Evolutionary conservation across 1,140 invertebrate species (phyloP).

Genomic region (Drosophila serrata): DNA sequence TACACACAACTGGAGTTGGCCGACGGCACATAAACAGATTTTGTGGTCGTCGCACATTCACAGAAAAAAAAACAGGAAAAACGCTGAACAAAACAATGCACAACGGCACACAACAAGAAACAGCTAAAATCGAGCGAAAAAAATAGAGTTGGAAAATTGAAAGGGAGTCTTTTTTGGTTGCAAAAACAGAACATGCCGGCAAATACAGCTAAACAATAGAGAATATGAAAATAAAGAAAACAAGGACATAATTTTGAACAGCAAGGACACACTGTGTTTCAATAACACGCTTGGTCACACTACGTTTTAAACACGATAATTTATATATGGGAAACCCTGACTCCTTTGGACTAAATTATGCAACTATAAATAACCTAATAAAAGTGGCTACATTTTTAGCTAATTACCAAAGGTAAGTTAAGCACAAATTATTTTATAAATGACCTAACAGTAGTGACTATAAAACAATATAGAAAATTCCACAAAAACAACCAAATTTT

Average conservation of each 20-base stretch:
- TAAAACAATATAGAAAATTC: not conserved
- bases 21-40: constrained; percentile 72
- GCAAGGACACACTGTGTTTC: not conserved
- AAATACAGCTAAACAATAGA: not conserved
- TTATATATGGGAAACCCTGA: not conserved
- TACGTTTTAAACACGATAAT: not conserved
- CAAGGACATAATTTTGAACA: not conserved
- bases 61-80: constrained; percentile 30
- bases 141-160: constrained; percentile 5
- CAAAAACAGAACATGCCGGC: not conserved
- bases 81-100: constrained; percentile 6
- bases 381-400: too few relatives aligned
- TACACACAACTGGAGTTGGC: constrained; percentile 20
- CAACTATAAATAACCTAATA: too few relatives aligned
- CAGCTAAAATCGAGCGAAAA: constrained; percentile 1
- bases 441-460: too few relatives aligned
- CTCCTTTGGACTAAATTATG: too few relatives aligned
- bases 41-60: constrained; percentile 63
- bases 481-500: not conserved
- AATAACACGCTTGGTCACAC: not conserved
- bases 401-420: too few relatives aligned
- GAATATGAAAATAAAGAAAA: not conserved
- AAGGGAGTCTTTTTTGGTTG: constrained; percentile 22
- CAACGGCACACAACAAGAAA: constrained; percentile 14
- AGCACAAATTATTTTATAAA: too few relatives aligned